Evolutionary conservation across 2,888 invertebrate genomes (phyloP).

Genomic region (Blera fallax): DNA sequence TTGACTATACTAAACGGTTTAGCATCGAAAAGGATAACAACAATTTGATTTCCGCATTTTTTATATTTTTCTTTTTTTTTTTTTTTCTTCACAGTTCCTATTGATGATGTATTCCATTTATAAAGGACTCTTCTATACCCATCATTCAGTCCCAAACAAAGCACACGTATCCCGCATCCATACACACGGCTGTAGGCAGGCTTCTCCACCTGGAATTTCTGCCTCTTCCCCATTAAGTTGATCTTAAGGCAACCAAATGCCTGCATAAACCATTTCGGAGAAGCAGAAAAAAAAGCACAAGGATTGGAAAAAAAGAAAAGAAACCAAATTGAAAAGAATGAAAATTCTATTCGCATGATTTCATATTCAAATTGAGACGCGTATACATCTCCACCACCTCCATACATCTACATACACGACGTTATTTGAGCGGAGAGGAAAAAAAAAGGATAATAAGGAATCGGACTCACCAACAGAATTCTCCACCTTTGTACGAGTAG

Average conservation of each 20-base stretch:
- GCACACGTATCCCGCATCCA: neutral
- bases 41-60: conserved; percentile 58
- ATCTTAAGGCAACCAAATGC: conserved; percentile 16
- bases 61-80: too few relatives aligned
- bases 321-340: conserved; percentile 52
- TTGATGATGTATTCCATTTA: conserved; percentile 56
- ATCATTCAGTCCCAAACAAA: conserved; percentile 11
- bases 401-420: neutral
- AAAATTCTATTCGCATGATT: conserved; percentile 65
- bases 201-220: neutral
- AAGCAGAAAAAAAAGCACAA: neutral
- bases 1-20: conserved; percentile 56
- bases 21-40: conserved; percentile 60
- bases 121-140: conserved; percentile 10
- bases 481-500: neutral
- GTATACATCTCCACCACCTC: neutral
- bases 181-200: neutral
- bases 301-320: neutral
- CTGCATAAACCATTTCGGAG: conserved; percentile 12
- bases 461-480: conserved; percentile 8
- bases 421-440: conserved; percentile 1
- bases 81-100: conserved; percentile 28
- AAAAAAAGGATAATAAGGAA: conserved; percentile 32
- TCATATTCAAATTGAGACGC: conserved; percentile 60
- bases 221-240: neutral